phyloP scores from a whole-genome alignment of 2,888 invertebrate genomes.

The Melipona bicolor region DNA sequence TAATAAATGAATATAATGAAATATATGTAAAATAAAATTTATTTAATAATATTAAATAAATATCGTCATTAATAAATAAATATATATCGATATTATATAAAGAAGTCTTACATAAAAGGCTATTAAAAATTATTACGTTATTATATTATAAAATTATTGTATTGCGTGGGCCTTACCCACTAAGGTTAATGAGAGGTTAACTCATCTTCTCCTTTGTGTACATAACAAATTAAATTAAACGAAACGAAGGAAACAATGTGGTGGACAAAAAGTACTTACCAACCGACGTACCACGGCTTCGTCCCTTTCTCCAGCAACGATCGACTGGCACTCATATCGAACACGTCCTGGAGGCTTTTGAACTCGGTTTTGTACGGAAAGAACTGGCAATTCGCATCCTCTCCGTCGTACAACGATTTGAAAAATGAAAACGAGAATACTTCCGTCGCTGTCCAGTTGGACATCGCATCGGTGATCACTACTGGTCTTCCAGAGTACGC shows the following conservation, averaged over 20 bases:
- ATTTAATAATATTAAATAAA: no score
- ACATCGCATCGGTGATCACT: slow-evolving; percentile 92
- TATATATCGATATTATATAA: no score
- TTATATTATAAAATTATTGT: no score
- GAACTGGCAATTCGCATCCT: slow-evolving; percentile 91
- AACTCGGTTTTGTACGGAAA: slow-evolving; percentile 97
- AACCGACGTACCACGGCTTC: slow-evolving; percentile 90
- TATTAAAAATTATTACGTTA: no score
- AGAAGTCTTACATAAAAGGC: no score
- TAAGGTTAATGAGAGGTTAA: no score
- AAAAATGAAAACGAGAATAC: slow-evolving; percentile 94
- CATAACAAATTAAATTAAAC: neutral
- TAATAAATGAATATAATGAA: no score
- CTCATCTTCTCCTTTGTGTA: neutral
- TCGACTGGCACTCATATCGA: slow-evolving; percentile 91
- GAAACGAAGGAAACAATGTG: neutral
- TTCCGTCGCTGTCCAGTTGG: slow-evolving; percentile 91
- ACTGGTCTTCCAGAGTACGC: slow-evolving; percentile 93
- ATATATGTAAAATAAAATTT: no score
- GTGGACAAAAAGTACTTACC: slow-evolving; percentile 84
- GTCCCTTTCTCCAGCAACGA: slow-evolving; percentile 87
- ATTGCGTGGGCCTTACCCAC: no score
- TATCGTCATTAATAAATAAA: no score
- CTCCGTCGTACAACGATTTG: slow-evolving; percentile 89
- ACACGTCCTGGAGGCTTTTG: slow-evolving; percentile 90